Percentiles rank a stretch among this genome's conserved stretches.
Conservation (phyloP, 2,797 vertebrate genomes). For the Manis javanica region DNA sequence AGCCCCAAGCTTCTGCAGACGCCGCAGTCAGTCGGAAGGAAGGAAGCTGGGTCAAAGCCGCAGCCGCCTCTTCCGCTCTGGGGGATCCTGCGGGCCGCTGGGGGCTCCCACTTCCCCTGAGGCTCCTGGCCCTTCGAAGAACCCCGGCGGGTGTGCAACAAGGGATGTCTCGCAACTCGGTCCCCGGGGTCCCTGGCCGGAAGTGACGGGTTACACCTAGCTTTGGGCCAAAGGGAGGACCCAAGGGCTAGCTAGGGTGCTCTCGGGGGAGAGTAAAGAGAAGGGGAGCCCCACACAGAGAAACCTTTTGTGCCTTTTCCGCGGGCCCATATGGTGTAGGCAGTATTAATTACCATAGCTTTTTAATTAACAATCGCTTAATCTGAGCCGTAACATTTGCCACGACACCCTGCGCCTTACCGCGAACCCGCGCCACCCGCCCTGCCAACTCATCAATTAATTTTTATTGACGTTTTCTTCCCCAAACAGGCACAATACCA, state of each 20-base stretch:
- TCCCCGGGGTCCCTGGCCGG: background rate
- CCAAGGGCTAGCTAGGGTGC: background rate
- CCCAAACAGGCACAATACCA: constrained; percentile 85
- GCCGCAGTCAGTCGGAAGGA: background rate
- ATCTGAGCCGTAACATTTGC: constrained; percentile 86
- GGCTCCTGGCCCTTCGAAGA: background rate
- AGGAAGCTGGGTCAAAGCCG: constrained; percentile 46
- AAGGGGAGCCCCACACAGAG: constrained; percentile 56
- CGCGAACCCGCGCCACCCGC: constrained; percentile 77
- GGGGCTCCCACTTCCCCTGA: constrained; percentile 41
- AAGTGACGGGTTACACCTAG: constrained; percentile 53
- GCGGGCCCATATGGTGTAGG: constrained; percentile 84
- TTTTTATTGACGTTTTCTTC: constrained; percentile 86
- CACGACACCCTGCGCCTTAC: constrained; percentile 84
- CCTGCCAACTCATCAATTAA: constrained; percentile 86
- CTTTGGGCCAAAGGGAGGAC: constrained; percentile 17
- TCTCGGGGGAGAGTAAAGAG: background rate
- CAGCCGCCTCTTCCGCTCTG: constrained; percentile 45
- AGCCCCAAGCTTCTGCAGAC: background rate
- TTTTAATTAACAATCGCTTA: constrained; percentile 89
- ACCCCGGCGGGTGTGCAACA: fast-evolving
- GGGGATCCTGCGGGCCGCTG: background rate
- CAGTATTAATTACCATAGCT: constrained; percentile 86
- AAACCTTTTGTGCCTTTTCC: constrained; percentile 82
- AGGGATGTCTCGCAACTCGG: background rate